Conservation (phyloP, 2,888 invertebrate species). For the Zygogramma bicolorata region DNA sequence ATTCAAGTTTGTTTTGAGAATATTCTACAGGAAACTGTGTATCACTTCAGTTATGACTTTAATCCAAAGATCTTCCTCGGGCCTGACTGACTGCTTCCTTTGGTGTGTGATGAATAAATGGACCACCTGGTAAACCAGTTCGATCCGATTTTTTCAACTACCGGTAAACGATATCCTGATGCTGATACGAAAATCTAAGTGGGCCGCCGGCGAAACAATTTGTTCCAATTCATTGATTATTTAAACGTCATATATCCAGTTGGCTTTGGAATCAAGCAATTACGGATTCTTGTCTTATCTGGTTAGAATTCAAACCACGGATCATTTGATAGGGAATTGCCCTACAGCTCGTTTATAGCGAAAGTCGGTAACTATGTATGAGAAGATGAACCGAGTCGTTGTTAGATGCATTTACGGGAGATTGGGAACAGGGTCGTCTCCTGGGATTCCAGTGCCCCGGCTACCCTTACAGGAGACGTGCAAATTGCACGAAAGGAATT, state of each 20-base stretch:
- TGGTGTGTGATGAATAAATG: neutral
- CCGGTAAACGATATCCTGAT: conserved; percentile 2
- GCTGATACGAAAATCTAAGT: conserved; percentile 4
- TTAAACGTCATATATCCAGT: neutral
- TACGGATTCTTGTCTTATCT: neutral
- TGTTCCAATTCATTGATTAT: conserved; percentile 6
- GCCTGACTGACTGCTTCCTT: no score
- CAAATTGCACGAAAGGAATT: no score
- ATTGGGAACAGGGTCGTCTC: neutral
- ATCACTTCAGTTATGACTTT: no score
- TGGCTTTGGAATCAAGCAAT: neutral
- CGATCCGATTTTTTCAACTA: conserved; percentile 2
- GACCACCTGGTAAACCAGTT: neutral
- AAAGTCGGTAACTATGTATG: neutral
- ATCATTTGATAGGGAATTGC: neutral
- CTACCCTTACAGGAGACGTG: no score
- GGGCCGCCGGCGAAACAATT: conserved; percentile 4
- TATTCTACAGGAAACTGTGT: no score
- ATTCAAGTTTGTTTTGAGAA: no score
- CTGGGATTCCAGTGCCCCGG: neutral
- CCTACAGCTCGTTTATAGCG: neutral
- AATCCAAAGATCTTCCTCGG: no score
- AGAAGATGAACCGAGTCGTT: neutral
- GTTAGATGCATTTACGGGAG: neutral
- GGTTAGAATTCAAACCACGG: neutral